Conservation (phyloP, 2,888 invertebrate genomes). For the Drosophila nr. perissopoda region DNA sequence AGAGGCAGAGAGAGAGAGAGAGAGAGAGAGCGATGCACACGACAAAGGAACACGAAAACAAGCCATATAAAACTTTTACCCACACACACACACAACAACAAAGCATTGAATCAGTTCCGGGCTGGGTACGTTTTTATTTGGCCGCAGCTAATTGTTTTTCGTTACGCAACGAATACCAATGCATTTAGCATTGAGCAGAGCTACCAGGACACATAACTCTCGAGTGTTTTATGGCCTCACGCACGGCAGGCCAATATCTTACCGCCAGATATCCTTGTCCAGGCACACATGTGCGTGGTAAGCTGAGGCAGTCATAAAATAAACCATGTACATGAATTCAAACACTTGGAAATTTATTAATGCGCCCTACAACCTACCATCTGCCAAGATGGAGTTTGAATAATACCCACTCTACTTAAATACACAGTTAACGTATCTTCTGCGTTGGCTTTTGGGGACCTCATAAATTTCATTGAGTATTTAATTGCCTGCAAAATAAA, state of each 20-base stretch:
- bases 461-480: slow-evolving; percentile 49
- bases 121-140: slow-evolving; percentile 62
- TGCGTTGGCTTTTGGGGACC: slow-evolving; percentile 10
- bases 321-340: slow-evolving; percentile 58
- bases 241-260: slow-evolving; percentile 77
- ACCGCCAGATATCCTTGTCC: slow-evolving; percentile 49
- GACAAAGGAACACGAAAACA: slow-evolving; percentile 56
- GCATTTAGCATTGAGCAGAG: slow-evolving; percentile 65
- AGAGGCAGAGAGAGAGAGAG: neutral
- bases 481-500: slow-evolving; percentile 49
- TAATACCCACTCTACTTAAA: slow-evolving; percentile 34
- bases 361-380: slow-evolving; percentile 29
- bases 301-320: slow-evolving; percentile 63
- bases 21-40: slow-evolving; percentile 11
- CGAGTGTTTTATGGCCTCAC: slow-evolving; percentile 75
- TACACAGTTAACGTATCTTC: slow-evolving; percentile 46
- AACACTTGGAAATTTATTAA: slow-evolving; percentile 76
- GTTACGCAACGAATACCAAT: slow-evolving; percentile 79
- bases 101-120: slow-evolving; percentile 35
- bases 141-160: slow-evolving; percentile 78
- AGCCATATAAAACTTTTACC: slow-evolving; percentile 66
- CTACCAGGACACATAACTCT: slow-evolving; percentile 64
- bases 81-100: slow-evolving; percentile 32
- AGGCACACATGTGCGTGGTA: slow-evolving; percentile 61
- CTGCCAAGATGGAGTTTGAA: slow-evolving; percentile 19